Base-by-base conservation (phyloP, 2,797 vertebrate species). In the Halcyon leucocephala region DNA sequence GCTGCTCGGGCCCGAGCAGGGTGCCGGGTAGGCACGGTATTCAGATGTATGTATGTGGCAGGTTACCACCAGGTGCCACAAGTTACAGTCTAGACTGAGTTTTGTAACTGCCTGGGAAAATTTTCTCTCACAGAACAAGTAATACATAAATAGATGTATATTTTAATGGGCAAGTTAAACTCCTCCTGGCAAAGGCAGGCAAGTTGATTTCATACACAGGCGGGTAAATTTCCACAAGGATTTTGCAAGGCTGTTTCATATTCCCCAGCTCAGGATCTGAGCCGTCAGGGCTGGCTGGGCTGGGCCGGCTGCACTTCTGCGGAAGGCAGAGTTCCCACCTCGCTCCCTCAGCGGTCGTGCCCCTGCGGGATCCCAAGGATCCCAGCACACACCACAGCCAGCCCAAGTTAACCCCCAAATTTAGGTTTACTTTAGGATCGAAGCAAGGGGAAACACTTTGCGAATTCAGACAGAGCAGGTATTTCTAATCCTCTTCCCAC, bases 101-200 rank as follows among this genome's bases (percentile, higher is more conserved):
- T 97, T 97, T 96, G 96, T 96, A 97, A 97, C 95, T 81, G 94
- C 96, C 97, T 97, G 97, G 97, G 95, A 97, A 95, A 95, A 96
- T 94, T 51, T 89, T 95, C 96, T 85, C 96, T 96, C 93, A 95
- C 94, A 85, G 94, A 96, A 95, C 88, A 81, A 95, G 94, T 95
- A 97, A 96, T 95, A 92, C 88, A 94, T 96, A 97, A 96, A 95
- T 91, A 96, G 95, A 97, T 91, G 86, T 95, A 90, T 94, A 97
- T 97, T 97, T 97, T 95, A 95, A 97, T 95, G 95, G 95, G 86
- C 94, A 92, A 95, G 94, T 90, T 92, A 95, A 95, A 96, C 92
- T 96, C 95, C 96, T 97, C 92, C 93, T 95, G 96, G 95, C 95
- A 96, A 95, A 95, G 90, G 90, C 77, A 97, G 89, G 94, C 71